Conservation (phyloP, 1,140 invertebrate genomes). For the Diabrotica undecimpunctata region DNA sequence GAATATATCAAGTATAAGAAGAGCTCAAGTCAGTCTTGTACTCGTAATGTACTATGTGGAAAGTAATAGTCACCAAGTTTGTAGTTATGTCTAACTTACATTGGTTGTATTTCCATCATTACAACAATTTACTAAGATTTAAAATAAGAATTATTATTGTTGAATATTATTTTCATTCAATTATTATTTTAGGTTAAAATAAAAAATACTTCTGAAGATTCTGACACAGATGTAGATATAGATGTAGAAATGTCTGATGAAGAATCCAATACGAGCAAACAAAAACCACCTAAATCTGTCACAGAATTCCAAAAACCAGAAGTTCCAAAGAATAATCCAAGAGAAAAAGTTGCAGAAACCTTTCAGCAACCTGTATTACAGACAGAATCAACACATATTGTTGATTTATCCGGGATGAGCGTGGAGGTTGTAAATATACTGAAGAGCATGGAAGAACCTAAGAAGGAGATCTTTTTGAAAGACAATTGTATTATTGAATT, state of each 20-base stretch:
- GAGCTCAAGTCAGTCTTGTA: too few species aligned
- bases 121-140: too few species aligned
- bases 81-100: too few species aligned
- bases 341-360: neutral
- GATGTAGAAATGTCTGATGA: constrained; percentile 55
- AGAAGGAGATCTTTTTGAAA: constrained; percentile 48
- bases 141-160: too few species aligned
- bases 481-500: constrained; percentile 50
- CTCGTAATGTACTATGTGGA: too few species aligned
- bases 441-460: constrained; percentile 45
- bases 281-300: constrained; percentile 12
- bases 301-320: neutral
- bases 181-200: constrained; percentile 31
- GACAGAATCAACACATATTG: constrained; percentile 8
- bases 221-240: constrained; percentile 56
- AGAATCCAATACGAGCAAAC: constrained; percentile 16
- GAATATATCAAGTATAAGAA: too few species aligned
- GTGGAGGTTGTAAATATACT: constrained; percentile 30
- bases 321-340: neutral
- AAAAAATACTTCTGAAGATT: constrained; percentile 51
- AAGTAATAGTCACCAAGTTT: too few species aligned
- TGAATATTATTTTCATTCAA: too few species aligned
- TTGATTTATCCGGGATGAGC: constrained; percentile 21
- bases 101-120: too few species aligned
- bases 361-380: neutral